phyloP scores from a whole-genome alignment of 1,140 invertebrate genomes.

The Wasmannia auropunctata region DNA sequence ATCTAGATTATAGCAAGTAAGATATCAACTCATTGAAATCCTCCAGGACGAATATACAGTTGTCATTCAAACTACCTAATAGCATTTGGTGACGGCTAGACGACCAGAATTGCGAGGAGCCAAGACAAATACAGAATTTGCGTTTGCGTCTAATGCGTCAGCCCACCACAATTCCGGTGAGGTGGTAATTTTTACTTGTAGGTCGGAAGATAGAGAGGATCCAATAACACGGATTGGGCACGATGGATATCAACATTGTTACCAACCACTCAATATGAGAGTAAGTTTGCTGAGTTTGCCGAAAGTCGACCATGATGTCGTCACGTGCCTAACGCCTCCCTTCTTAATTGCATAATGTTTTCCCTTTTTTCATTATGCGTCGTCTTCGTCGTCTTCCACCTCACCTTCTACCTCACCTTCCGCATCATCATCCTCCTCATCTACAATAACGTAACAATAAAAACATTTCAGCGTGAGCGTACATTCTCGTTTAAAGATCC shows the following conservation, averaged over 20 bases:
- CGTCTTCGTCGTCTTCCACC: conserved; percentile 85
- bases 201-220: conserved; percentile 73
- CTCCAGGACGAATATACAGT: conserved; percentile 77
- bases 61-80: conserved; percentile 82
- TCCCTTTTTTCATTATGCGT: conserved; percentile 85
- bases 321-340: conserved; percentile 79
- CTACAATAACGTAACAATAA: conserved; percentile 84
- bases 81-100: conserved; percentile 84
- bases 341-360: conserved; percentile 82
- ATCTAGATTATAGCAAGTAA: conserved; percentile 54
- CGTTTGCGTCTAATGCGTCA: conserved; percentile 76
- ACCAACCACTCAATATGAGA: conserved; percentile 86
- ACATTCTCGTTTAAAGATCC: background rate
- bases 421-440: conserved; percentile 86
- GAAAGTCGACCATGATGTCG: conserved; percentile 78
- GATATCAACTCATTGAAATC: conserved; percentile 40
- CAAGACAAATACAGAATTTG: conserved; percentile 74
- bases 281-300: conserved; percentile 83
- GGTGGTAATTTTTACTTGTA: conserved; percentile 79
- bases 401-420: conserved; percentile 88
- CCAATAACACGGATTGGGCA: conserved; percentile 77
- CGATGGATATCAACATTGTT: conserved; percentile 83
- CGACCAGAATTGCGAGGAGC: conserved; percentile 82
- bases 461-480: background rate
- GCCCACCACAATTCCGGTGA: conserved; percentile 83